Evolutionary conservation across 2,113 vertebrate species (phyloP).

Genomic region (Campylorhamphus procurvoides): DNA sequence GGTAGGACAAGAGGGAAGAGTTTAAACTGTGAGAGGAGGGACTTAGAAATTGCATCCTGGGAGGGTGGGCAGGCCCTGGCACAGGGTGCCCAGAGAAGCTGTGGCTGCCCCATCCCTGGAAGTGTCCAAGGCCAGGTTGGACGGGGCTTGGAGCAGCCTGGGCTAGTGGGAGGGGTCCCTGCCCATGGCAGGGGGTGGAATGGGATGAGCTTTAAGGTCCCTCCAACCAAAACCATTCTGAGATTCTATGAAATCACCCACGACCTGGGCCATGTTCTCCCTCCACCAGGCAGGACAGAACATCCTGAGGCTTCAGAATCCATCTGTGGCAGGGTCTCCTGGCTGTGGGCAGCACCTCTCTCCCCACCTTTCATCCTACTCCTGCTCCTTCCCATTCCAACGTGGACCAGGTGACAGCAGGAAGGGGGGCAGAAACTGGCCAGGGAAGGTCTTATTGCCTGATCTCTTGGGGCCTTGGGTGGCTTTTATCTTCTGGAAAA

Average conservation of each 20-base stretch:
- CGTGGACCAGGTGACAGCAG: neutral
- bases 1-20: neutral
- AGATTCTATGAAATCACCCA: neutral
- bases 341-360: neutral
- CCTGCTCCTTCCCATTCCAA: neutral
- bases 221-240: neutral
- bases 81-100: neutral
- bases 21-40: neutral
- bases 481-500: neutral
- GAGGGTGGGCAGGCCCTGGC: neutral
- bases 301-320: neutral
- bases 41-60: neutral
- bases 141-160: neutral
- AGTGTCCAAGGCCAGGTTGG: neutral
- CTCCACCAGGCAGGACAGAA: neutral
- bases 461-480: fast-evolving
- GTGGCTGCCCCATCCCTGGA: neutral
- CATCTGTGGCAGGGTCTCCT: fast-evolving
- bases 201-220: neutral
- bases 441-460: neutral
- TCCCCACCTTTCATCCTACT: neutral
- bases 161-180: neutral
- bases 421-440: neutral
- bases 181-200: neutral
- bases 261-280: neutral